Conservation (phyloP, 2,888 invertebrate genomes). For the Augiades crinisus region DNA sequence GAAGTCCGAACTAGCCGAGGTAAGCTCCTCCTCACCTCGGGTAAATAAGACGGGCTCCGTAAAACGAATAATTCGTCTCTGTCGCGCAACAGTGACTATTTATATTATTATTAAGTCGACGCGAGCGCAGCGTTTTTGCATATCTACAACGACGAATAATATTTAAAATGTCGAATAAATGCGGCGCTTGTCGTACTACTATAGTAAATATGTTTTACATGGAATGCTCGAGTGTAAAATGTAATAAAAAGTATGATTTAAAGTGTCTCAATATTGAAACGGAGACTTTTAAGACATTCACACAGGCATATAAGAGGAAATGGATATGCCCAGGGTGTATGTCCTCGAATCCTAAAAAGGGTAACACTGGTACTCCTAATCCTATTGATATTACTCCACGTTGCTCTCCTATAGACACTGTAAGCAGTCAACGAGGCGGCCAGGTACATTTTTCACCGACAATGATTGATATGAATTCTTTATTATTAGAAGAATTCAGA, state of each 20-base stretch:
- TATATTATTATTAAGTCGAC: neutral
- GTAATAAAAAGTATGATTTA: slow-evolving; percentile 9
- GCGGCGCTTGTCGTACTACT: slow-evolving; percentile 10
- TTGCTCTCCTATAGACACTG: neutral
- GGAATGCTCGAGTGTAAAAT: slow-evolving; percentile 13
- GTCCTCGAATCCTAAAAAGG: slow-evolving; percentile 7
- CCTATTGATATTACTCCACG: neutral
- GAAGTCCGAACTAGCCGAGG: slow-evolving; percentile 3
- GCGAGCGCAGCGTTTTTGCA: neutral
- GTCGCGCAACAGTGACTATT: slow-evolving; percentile 2
- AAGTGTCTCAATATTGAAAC: slow-evolving; percentile 15
- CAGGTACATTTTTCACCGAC: slow-evolving; percentile 3
- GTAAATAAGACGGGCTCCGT: slow-evolving; percentile 15
- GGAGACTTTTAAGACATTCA: slow-evolving; percentile 9
- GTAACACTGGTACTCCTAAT: slow-evolving; percentile 8
- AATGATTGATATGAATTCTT: neutral
- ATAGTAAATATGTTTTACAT: slow-evolving; percentile 1
- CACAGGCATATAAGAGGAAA: slow-evolving; percentile 4
- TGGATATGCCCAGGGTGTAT: slow-evolving; percentile 15
- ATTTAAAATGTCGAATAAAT: slow-evolving; percentile 8
- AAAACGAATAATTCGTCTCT: slow-evolving; percentile 6
- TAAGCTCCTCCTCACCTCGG: slow-evolving; percentile 18
- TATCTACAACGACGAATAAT: neutral
- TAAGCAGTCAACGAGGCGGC: neutral
- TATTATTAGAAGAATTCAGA: slow-evolving; percentile 6